Percentiles rank a stretch among this genome's conserved stretches.
phyloP scores from a whole-genome alignment of 2,888 invertebrate species.

The Temnothorax ravouxi region DNA sequence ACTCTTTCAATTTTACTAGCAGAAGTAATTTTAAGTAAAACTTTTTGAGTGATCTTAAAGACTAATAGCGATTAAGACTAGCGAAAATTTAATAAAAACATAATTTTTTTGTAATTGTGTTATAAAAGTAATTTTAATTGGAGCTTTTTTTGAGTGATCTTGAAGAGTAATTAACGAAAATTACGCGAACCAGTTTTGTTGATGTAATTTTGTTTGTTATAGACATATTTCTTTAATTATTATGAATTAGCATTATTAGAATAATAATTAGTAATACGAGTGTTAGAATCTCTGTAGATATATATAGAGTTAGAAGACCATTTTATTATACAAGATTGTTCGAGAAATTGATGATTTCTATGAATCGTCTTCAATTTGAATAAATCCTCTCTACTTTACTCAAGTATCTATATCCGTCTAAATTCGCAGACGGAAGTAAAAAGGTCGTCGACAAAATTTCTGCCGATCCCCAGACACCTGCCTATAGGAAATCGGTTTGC shows the following conservation, averaged over 20 bases:
- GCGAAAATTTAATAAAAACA: not conserved
- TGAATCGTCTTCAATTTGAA: not conserved
- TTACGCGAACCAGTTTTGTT: no score
- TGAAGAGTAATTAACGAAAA: no score
- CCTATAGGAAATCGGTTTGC: slow-evolving; percentile 30
- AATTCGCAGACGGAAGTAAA: not conserved
- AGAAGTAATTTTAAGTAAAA: not conserved
- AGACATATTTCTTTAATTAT: not conserved
- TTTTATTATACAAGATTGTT: not conserved
- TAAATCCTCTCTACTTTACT: not conserved
- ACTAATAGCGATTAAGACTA: not conserved
- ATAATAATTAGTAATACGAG: not conserved
- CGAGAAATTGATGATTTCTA: not conserved
- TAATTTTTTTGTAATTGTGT: not conserved
- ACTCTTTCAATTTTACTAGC: not conserved
- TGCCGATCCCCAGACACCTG: not conserved
- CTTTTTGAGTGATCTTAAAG: not conserved
- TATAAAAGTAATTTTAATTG: no score
- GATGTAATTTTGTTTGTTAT: no score
- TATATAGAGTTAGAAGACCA: not conserved
- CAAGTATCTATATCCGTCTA: not conserved
- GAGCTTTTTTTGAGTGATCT: no score
- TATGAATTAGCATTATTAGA: not conserved
- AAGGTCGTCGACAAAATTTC: not conserved
- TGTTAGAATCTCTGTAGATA: not conserved